phyloP scores from a whole-genome alignment of 2,888 invertebrate genomes.

The Athetis lepigone region DNA sequence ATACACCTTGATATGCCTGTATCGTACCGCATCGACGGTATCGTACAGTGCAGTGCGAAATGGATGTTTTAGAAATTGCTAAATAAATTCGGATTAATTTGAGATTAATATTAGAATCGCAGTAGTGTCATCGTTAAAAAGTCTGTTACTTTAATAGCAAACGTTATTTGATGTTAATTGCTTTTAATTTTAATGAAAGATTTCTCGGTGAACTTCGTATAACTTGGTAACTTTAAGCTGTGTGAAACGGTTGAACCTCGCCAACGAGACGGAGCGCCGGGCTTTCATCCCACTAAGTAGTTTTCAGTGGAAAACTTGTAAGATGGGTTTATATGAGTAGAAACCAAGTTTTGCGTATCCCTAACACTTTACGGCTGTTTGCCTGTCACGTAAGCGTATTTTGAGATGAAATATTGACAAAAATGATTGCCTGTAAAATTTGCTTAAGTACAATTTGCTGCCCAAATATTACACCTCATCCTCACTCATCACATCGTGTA shows the following conservation, averaged over 20 bases:
- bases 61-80: background rate
- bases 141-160: background rate
- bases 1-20: too few relatives aligned
- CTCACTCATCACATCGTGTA: slow-evolving; percentile 74
- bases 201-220: slow-evolving; percentile 6
- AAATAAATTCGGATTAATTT: background rate
- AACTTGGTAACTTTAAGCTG: slow-evolving; percentile 2
- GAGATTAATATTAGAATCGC: background rate
- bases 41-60: background rate
- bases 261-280: background rate
- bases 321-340: slow-evolving; percentile 10
- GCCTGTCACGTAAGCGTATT: slow-evolving; percentile 61
- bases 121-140: background rate
- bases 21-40: too few relatives aligned
- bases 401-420: slow-evolving; percentile 75
- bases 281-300: slow-evolving; percentile 25
- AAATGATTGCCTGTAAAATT: slow-evolving; percentile 70
- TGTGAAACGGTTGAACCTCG: slow-evolving; percentile 16
- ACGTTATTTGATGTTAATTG: background rate
- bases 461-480: slow-evolving; percentile 82
- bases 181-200: slow-evolving; percentile 9
- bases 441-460: slow-evolving; percentile 71
- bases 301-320: slow-evolving; percentile 37
- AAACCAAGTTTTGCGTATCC: slow-evolving; percentile 42
- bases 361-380: slow-evolving; percentile 57